These are phyloP conservation scores for Coracias cyanogaster DNA, from an alignment of 2,797 vertebrate genomes.

Conservation along the genomic window DNA sequence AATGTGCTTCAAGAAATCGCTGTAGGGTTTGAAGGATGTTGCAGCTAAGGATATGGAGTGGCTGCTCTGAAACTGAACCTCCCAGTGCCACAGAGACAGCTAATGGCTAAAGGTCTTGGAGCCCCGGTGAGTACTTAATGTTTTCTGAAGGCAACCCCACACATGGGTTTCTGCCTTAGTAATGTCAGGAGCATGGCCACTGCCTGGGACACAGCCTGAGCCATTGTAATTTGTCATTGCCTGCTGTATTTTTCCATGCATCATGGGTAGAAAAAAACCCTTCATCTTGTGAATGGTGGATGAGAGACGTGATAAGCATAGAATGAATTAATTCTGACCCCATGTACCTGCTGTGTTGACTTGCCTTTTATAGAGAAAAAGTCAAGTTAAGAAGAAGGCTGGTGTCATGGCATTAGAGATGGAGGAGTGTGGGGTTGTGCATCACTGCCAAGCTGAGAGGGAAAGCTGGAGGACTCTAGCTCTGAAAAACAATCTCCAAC, in stretches of 20 bases:
- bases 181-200: not conserved
- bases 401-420: not conserved
- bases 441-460: not conserved
- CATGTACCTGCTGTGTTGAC: not conserved
- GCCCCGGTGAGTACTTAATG: not conserved
- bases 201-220: not conserved
- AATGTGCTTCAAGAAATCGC: not conserved
- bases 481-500: not conserved
- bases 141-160: not conserved
- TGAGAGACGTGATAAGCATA: not conserved
- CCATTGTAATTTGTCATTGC: not conserved
- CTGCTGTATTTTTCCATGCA: not conserved
- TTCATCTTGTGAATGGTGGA: not conserved
- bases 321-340: not conserved
- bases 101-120: not conserved
- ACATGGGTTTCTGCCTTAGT: not conserved
- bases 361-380: not conserved
- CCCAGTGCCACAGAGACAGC: not conserved
- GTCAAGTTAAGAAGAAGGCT: not conserved
- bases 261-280: not conserved
- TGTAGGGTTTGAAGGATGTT: not conserved
- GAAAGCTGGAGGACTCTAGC: not conserved
- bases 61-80: not conserved
- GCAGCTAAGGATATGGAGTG: not conserved
- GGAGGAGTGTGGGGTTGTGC: fast-evolving